Base-by-base conservation (phyloP, 2,888 invertebrate species). In the Germaria angustata region DNA sequence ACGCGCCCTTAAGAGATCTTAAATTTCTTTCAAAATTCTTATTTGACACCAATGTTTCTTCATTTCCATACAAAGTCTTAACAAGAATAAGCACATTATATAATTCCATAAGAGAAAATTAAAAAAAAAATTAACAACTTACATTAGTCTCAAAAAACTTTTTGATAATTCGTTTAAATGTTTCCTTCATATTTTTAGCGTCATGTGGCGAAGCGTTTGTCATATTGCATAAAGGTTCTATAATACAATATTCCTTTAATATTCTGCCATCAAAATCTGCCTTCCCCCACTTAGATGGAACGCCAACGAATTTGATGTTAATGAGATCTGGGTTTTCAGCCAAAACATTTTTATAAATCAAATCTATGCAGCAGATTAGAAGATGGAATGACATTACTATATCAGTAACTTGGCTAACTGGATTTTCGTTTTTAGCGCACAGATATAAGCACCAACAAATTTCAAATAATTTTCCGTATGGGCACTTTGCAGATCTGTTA, bases 391-490 rank as follows among this genome's bases (percentile, higher is more conserved):
- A 98, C 89, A 96, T 97, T 1, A 99, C 97, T 75, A 99, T 92
- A 91, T 99, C 99, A 89, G 98, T 96, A 59, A 96, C 95, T 28
- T 97, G 96, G 69, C 95, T 94, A 53, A 79, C 72, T 49, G 96
- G 94, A 88, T 96, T 96, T 88, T 96, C 95, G 63, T 96, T 96
- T 92, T 96, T 96, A 13, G 97, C 95, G 90, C 96, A 95, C 39
- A 98, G 94, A 92, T 97, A 99, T 78, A 99, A 92, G 65, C 96
- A 96, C 99, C 99, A 99, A 86, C 96, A 95, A 89, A 98, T 97
- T 89, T 97, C 97, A 91, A 97, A 98, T 4, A 99, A 92, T 88
- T 96, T 96, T 69, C 94, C 93, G 53, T 95, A 93, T 7, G 96
- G 95, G 90, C 97, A 97, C 34, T 95, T 95, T 39, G 94, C 92